These are phyloP conservation scores for Paratrypauchen microcephalus DNA, from an alignment of 2,797 vertebrate species.

Conservation along the genomic window DNA sequence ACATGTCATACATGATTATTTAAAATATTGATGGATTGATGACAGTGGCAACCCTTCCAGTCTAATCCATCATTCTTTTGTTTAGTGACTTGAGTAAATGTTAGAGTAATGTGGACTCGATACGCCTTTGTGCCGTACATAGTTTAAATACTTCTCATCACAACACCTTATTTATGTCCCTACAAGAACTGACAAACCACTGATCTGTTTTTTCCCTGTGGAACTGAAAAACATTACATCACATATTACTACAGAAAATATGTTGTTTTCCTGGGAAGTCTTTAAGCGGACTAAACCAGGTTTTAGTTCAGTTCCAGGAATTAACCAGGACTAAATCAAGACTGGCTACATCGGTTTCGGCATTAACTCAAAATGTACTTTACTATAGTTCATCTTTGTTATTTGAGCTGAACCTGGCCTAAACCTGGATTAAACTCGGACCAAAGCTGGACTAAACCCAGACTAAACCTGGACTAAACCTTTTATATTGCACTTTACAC, in stretches of 20 bases:
- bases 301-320: no score
- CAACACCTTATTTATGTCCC: slow-evolving; percentile 42
- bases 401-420: no score
- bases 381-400: no score
- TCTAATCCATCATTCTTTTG: slow-evolving; percentile 7
- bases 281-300: not conserved
- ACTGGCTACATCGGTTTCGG: no score
- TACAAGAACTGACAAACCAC: slow-evolving; percentile 41
- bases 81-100: slow-evolving; percentile 14
- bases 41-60: not conserved
- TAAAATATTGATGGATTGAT: not conserved
- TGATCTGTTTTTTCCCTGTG: slow-evolving; percentile 24
- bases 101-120: slow-evolving; percentile 15
- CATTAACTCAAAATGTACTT: no score
- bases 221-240: not conserved
- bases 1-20: not conserved
- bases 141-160: slow-evolving; percentile 32
- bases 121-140: slow-evolving; percentile 8
- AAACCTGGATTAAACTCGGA: no score
- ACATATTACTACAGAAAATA: slow-evolving; percentile 1
- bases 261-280: not conserved
- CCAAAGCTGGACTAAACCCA: no score
- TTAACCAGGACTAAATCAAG: no score
- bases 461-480: no score
- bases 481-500: no score